Evolutionary conservation across 2,888 invertebrate species (phyloP), one percentile per base, ranked within the genome.

Genomic region (Cordylochernes scorpioides): DNA sequence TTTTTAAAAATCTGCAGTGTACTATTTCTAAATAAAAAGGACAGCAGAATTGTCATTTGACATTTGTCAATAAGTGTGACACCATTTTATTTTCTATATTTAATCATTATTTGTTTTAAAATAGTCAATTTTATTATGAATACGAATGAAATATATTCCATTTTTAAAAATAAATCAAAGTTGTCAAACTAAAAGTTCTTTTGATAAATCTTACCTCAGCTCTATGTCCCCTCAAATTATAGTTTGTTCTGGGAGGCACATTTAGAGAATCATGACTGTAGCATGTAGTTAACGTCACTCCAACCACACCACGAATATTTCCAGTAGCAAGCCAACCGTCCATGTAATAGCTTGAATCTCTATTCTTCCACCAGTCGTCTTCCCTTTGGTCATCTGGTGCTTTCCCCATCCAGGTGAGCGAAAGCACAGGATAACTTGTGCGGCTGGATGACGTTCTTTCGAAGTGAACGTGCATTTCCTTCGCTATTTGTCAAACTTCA

Each of bases 391-490:
- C 78, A 53, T 88, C 86, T 42, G 86, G 86, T 46, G 86, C 82
- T 60, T 86, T 84, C 42, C 86, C 86, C 88, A 88, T 91, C 88
- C 88, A 91, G 47, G 86, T 84, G 51, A 88, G 63, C 45, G 82
- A 78, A 48, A 84, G 61, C 51, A 91, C 75, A 46, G 77, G 72
- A 59, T 84, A 86, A 60, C 88, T 88, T 45, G 82, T 78, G 17
- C 36, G 31, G 5, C 41, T 37, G 26, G 31, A 34, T 24, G 32
- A 31, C 54, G 75, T 80, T 50, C 75, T 71, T 57, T 88, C 88
- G 56, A 86, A 84, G 62, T 86, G 80, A 50, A 88, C 66, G 68
- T 86, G 84, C 88, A 88, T 88, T n/a, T n/a, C n/a, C n/a, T n/a
- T n/a, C n/a, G n/a, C n/a, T n/a, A n/a, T n/a, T n/a, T n/a, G n/a